Base-by-base conservation (phyloP, 2,888 invertebrate genomes). In the Ypsolopha scabrella region DNA sequence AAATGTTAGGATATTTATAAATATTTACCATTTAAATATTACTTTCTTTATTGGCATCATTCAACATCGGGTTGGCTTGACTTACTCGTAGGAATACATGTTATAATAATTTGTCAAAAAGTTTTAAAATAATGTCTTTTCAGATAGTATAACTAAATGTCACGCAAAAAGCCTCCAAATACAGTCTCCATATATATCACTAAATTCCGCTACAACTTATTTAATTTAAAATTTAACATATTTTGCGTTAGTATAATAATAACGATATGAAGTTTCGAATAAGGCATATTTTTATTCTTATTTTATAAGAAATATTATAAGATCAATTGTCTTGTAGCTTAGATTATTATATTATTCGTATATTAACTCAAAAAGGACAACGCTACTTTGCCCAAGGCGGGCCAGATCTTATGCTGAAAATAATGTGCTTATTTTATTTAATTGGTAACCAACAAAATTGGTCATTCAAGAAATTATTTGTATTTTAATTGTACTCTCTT, bases 221-320 rank as follows among this genome's bases (percentile, higher is more conserved):
- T 35, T 45, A 35, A 10, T 34, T 35, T 24, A 24, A 24, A 24
- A 24, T 24, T 24, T 24, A 24, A 24, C 24, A n/a, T 34, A 46
- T 67, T 65, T 78, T 79, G 78, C 72, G 80, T 81, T 77, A 75
- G 62, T 50, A 81, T 81, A 78, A 80, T 80, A 81, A 81, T 80
- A 82, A 85, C 81, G 85, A 83, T 85, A 86, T 83, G 85, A 80
- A 62, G 65, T 77, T 78, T 72, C 72, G 68, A 70, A 70, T 82
- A 86, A 86, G 85, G 85, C 85, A 82, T 83, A 80, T 68, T 63
- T 47, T 63, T 47, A 66, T 78, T 86, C 83, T 83, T 83, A 85
- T 86, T 80, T 70, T 11, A 85, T 85, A 85, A 83, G 85, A 85
- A 73, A 68, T 63, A 62, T 63, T 50, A 52, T 47, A 37, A 14